Percentiles rank a stretch among this genome's conserved stretches.
These are phyloP conservation scores for Sebastes cheni DNA, from an alignment of 2,797 vertebrate genomes.

Conservation along the genomic window DNA sequence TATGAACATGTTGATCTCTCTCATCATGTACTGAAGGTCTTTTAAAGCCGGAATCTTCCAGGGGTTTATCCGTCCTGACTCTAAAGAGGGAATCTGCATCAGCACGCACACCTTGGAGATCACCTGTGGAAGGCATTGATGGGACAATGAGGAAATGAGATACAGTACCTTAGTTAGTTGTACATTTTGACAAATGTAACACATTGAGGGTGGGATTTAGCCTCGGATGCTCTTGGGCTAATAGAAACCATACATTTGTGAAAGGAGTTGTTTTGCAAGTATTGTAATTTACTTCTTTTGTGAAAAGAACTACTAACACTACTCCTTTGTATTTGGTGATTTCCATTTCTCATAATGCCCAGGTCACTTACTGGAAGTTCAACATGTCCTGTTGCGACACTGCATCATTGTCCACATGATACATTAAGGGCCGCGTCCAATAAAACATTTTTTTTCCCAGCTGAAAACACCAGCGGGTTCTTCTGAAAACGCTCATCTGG, in stretches of 20 bases:
- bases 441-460: too few relatives aligned
- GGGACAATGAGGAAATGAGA: not conserved
- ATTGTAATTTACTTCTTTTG: not conserved
- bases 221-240: not conserved
- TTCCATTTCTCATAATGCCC: not conserved
- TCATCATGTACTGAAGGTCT: conserved; percentile 73
- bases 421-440: too few relatives aligned
- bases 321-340: too few relatives aligned
- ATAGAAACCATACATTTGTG: too few relatives aligned
- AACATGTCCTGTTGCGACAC: not conserved
- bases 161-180: not conserved
- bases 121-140: conserved; percentile 61
- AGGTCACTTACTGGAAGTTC: not conserved
- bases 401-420: not conserved
- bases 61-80: conserved; percentile 37
- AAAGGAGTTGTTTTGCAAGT: not conserved
- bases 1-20: conserved; percentile 82
- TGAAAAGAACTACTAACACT: too few relatives aligned
- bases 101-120: conserved; percentile 65
- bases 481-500: too few relatives aligned
- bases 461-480: too few relatives aligned
- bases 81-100: conserved; percentile 66
- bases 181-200: not conserved
- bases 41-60: conserved; percentile 68
- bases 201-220: not conserved